Conservation (phyloP, 2,888 invertebrate genomes). For the Caenorhabditis sp. region DNA sequence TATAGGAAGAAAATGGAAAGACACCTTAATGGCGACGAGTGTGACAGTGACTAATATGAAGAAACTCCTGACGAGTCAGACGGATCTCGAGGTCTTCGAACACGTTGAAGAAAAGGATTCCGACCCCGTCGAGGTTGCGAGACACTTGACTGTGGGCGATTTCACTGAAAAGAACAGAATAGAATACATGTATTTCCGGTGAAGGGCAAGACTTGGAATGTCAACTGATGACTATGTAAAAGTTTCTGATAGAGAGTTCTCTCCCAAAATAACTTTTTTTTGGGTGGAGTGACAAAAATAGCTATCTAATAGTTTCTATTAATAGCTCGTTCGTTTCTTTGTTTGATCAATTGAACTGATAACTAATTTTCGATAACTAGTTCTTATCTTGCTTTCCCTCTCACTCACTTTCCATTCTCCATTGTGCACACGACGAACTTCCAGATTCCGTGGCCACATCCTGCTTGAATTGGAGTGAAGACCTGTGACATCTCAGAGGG, state of each 20-base stretch:
- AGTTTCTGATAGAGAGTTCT: background rate
- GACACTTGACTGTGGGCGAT: slow-evolving; percentile 52
- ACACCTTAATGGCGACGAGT: slow-evolving; percentile 59
- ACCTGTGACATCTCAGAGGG: slow-evolving; percentile 59
- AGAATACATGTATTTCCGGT: no score
- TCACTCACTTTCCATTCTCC: slow-evolving; percentile 56
- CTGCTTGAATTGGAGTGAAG: slow-evolving; percentile 70
- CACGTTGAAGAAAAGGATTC: slow-evolving; percentile 77
- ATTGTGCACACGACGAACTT: slow-evolving; percentile 67
- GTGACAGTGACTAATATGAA: slow-evolving; percentile 73
- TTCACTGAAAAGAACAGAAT: slow-evolving; percentile 55
- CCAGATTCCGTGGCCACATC: slow-evolving; percentile 78
- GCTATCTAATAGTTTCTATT: background rate
- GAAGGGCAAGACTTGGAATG: background rate
- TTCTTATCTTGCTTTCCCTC: slow-evolving; percentile 3
- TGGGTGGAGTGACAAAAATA: background rate
- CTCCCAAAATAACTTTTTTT: background rate
- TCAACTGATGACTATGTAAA: background rate
- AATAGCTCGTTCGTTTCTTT: slow-evolving; percentile 12
- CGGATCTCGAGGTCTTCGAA: slow-evolving; percentile 70
- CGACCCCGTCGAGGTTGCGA: slow-evolving; percentile 77
- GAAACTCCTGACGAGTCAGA: slow-evolving; percentile 75
- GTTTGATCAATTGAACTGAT: slow-evolving; percentile 29
- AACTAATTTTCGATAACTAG: no score
- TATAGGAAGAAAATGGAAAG: slow-evolving; percentile 18